Conservation (phyloP, 2,888 invertebrate species). For the Synergus itoensis region DNA sequence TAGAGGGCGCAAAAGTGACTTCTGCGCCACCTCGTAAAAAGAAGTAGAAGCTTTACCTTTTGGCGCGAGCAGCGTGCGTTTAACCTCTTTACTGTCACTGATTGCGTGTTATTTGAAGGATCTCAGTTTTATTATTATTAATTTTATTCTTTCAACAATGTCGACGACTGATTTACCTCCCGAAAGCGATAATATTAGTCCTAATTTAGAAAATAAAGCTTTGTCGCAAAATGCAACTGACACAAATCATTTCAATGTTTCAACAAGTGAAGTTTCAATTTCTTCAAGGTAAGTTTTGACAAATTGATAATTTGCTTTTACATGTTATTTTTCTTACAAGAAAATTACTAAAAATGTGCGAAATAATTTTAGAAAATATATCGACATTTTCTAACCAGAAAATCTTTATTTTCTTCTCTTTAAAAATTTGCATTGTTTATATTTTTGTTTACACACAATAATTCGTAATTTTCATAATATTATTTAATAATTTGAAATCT, state of each 20-base stretch:
- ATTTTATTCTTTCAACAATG: constrained; percentile 12
- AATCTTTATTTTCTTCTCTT: too few species aligned
- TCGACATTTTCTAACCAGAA: too few species aligned
- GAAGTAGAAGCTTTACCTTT: not conserved
- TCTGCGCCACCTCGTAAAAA: not conserved
- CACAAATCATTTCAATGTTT: not conserved
- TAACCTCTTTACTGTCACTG: not conserved
- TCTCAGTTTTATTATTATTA: not conserved
- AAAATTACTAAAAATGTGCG: not conserved
- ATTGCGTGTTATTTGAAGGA: not conserved
- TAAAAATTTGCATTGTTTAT: too few species aligned
- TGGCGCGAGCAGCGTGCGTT: not conserved
- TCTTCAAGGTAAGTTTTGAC: constrained; percentile 20
- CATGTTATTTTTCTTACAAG: not conserved
- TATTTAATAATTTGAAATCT: too few species aligned
- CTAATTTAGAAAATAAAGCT: not conserved
- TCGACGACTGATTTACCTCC: not conserved
- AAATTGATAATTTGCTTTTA: not conserved
- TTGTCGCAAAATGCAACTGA: not conserved
- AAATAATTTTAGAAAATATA: not conserved
- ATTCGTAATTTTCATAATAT: too few species aligned
- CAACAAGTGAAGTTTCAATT: not conserved
- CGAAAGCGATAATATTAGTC: not conserved
- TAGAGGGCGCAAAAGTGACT: not conserved
- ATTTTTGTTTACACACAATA: too few species aligned